Evolutionary conservation across 2,888 invertebrate species (phyloP), one percentile per base, ranked within the genome.

Genomic region (Drosophila rellima): DNA sequence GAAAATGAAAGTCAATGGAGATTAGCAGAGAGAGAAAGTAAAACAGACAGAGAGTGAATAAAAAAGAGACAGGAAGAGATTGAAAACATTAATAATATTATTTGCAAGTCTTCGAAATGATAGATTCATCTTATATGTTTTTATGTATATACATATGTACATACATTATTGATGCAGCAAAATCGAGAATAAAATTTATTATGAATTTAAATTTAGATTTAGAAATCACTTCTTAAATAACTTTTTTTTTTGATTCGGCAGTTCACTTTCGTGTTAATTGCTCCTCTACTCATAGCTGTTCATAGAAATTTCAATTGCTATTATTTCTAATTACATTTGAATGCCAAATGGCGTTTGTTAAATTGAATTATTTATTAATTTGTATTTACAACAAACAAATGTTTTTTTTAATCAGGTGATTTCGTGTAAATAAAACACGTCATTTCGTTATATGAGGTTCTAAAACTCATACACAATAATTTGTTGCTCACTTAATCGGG

Each of bases 381-480:
- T 37, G 1, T 31, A 17, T 31, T 17, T 5, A 20, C 10, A n/a
- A 42, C 20, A n/a, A 17, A 8, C 39, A 31, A 51, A 26, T 35
- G 26, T 20, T 33, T 15, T 39, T 39, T n/a, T 33, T 17, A 40
- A 37, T 47, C 29, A 42, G 29, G 15, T 40, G 6, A 29, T 39
- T 39, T 39, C 7, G 40, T 15, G 13, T 18, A 40, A 31, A 15
- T 40, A 15, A 11, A 39, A 47, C 51, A 44, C 51, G 54, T 59
- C 63, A 42, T 52, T 51, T 39, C 17, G 11, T 52, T 69, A 63
- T 26, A 63, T 55, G 42, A 31, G 39, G 23, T 10, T 35, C 33
- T 63, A 33, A 70, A 50, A 48, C 52, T 52, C 52, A 29, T 20
- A 31, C 31, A 17, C 20, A 10, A 10, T 48, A 39, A 51, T 54